Percentiles rank a stretch among this genome's conserved stretches.
These are phyloP conservation scores for Barbus barbus DNA, from an alignment of 2,113 vertebrate genomes.

Conservation along the genomic window DNA sequence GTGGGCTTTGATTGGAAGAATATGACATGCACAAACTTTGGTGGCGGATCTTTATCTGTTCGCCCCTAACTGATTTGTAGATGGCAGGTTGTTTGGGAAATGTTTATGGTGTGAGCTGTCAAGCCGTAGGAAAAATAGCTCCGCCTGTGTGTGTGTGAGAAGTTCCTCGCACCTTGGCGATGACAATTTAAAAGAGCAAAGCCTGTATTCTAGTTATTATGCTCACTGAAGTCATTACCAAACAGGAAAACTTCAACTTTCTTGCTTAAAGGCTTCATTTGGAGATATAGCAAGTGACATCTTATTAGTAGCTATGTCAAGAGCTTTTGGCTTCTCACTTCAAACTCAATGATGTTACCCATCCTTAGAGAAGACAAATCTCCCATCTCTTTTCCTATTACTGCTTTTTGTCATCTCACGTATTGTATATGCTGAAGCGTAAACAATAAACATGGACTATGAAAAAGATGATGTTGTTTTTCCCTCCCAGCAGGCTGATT, in stretches of 20 bases:
- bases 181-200: conserved; percentile 8
- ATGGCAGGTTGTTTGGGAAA: conserved; percentile 43
- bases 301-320: conserved; percentile 23
- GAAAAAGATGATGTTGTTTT: neutral
- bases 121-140: conserved; percentile 33
- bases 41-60: conserved; percentile 14
- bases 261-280: neutral
- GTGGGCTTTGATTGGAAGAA: conserved; percentile 31
- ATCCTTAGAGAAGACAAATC: neutral
- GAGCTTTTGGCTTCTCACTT: neutral
- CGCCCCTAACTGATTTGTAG: conserved; percentile 30
- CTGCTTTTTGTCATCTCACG: conserved; percentile 13
- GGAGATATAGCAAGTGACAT: neutral
- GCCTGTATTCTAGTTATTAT: neutral
- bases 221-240: neutral
- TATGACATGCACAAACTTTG: conserved; percentile 45
- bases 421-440: neutral
- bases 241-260: conserved; percentile 12
- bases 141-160: neutral
- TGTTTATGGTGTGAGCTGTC: conserved; percentile 47
- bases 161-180: neutral
- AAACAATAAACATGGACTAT: neutral
- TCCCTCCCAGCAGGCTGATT: neutral
- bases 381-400: neutral
- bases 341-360: neutral